Percentiles rank a stretch among this genome's conserved stretches.
These are phyloP conservation scores for Atta colombica DNA, from an alignment of 1,140 invertebrate genomes.

Conservation along the genomic window DNA sequence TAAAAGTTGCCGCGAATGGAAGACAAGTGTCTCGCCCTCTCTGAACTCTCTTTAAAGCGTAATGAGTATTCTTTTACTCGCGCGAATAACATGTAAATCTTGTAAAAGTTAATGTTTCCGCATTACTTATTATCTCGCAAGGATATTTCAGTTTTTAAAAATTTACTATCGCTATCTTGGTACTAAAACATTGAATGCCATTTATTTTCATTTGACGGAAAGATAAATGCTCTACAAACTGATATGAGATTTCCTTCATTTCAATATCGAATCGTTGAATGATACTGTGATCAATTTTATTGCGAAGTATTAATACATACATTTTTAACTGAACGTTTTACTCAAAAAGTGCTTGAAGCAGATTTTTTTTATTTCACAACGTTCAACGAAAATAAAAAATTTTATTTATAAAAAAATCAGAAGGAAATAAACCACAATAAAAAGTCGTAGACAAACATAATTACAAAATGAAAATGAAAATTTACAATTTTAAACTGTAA, in stretches of 20 bases:
- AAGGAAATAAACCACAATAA: not conserved
- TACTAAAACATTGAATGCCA: not conserved
- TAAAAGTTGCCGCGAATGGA: slow-evolving; percentile 41
- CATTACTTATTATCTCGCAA: not conserved
- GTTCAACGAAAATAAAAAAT: not conserved
- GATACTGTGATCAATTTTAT: slow-evolving; percentile 1
- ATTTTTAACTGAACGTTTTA: not conserved
- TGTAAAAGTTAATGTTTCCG: not conserved
- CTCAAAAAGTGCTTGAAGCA: not conserved
- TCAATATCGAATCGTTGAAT: not conserved
- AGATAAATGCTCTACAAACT: not conserved
- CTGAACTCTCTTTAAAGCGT: slow-evolving; percentile 22
- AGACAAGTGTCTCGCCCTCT: not conserved
- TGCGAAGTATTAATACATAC: not conserved
- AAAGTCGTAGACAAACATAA: not conserved
- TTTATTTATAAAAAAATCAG: not conserved
- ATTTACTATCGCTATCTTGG: not conserved
- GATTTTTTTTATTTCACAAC: not conserved
- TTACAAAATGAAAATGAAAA: not conserved
- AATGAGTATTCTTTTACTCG: slow-evolving; percentile 1
- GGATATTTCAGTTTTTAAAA: not conserved
- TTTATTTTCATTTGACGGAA: not conserved
- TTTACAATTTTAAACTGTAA: not conserved
- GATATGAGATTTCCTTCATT: slow-evolving; percentile 22
- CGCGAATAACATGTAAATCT: slow-evolving; percentile 19